phyloP scores from a whole-genome alignment of 2,797 vertebrate genomes.

The Champsocephalus gunnari region DNA sequence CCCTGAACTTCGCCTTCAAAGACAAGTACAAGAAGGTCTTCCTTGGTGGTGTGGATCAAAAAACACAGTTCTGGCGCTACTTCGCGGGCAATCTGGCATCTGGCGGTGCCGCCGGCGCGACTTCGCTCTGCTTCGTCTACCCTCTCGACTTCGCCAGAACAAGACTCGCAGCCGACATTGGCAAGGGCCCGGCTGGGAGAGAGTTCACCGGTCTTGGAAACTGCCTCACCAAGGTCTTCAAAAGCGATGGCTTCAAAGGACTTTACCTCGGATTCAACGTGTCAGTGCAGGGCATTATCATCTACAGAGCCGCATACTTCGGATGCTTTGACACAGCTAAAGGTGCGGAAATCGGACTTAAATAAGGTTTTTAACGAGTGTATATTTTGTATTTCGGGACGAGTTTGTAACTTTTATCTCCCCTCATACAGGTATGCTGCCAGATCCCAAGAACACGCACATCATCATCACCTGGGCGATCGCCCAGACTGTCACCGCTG shows the following conservation, averaged over 20 bases:
- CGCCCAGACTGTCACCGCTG: constrained; percentile 95
- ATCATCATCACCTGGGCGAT: constrained; percentile 99
- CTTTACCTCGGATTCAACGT: constrained; percentile 97
- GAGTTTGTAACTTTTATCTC: neutral
- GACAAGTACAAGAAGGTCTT: constrained; percentile 99
- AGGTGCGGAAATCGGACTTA: constrained; percentile 82
- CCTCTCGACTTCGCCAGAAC: constrained; percentile 99
- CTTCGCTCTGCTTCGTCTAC: constrained; percentile 98
- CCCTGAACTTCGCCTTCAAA: constrained; percentile 99
- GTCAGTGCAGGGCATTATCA: constrained; percentile 99
- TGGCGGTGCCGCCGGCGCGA: constrained; percentile 95
- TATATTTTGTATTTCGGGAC: neutral
- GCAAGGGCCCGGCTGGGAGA: constrained; percentile 89
- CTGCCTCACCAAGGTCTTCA: constrained; percentile 94
- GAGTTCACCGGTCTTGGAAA: constrained; percentile 95
- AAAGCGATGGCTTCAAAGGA: constrained; percentile 92
- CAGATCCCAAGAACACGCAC: constrained; percentile 98
- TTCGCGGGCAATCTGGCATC: constrained; percentile 97
- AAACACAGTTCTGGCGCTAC: constrained; percentile 99
- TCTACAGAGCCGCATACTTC: constrained; percentile 99
- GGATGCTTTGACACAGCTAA: constrained; percentile 98
- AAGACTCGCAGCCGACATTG: constrained; percentile 96
- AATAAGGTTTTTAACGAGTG: neutral
- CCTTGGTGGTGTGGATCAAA: constrained; percentile 97
- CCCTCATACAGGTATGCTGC: constrained; percentile 91